These are phyloP conservation scores for Thelaira solivaga DNA, from an alignment of 2,888 invertebrate species.

Conservation along the genomic window DNA sequence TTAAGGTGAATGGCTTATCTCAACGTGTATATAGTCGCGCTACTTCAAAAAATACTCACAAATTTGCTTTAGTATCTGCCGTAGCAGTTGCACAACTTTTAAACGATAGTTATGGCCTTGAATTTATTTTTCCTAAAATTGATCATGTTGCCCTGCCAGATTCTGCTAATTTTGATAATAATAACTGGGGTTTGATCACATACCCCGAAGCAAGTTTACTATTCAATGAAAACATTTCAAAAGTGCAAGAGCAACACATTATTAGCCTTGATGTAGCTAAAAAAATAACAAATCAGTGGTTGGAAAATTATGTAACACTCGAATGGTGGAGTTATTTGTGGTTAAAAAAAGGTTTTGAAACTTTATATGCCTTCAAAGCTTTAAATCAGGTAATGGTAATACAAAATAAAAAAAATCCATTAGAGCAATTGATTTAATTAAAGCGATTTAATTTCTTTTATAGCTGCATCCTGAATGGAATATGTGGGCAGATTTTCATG, in stretches of 20 bases:
- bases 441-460: no score
- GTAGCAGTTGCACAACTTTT: slow-evolving; percentile 83
- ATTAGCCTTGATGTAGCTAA: slow-evolving; percentile 80
- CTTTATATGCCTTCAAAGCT: slow-evolving; percentile 94
- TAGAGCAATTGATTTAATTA: no score
- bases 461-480: slow-evolving; percentile 77
- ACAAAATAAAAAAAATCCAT: no score
- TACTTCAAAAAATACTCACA: slow-evolving; percentile 76
- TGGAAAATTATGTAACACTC: slow-evolving; percentile 85
- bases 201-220: slow-evolving; percentile 74
- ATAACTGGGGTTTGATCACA: slow-evolving; percentile 94
- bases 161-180: slow-evolving; percentile 83
- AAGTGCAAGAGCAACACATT: slow-evolving; percentile 70
- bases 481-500: neutral
- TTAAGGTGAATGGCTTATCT: slow-evolving; percentile 52
- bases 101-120: slow-evolving; percentile 84
- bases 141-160: slow-evolving; percentile 93
- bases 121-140: slow-evolving; percentile 87
- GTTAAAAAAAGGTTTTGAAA: slow-evolving; percentile 84
- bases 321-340: slow-evolving; percentile 85
- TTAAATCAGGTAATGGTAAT: slow-evolving; percentile 85
- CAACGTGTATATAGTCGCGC: slow-evolving; percentile 71
- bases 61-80: slow-evolving; percentile 85
- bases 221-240: slow-evolving; percentile 69
- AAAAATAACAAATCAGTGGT: slow-evolving; percentile 86